Base-by-base conservation (phyloP, 2,113 vertebrate species). In the Amia ocellicauda region DNA sequence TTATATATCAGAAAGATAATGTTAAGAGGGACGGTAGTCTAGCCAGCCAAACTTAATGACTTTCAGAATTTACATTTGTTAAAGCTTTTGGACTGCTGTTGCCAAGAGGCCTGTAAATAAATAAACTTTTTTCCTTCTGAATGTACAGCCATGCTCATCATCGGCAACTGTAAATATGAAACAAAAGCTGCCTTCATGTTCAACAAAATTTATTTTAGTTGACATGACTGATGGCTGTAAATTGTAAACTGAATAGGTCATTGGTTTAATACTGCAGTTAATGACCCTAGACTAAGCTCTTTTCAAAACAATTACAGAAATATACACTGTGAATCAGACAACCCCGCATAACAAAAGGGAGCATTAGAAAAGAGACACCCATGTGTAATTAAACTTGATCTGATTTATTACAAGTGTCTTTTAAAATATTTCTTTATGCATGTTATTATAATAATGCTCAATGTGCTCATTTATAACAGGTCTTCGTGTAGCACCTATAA, bases 371-470 rank as follows among this genome's bases (percentile, higher is more conserved):
- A 63, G 36, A 59, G 50, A 51, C 60, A 40, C 45, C 29, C 45
- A 19, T 55, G 58, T 67, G 69, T 70, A 72, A 74, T 78, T 74
- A 74, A 74, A 78, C 64, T 66, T 67, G 67, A 53, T 60, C 53
- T 69, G 71, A 74, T 71, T 71, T 69, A 74, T 76, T 71, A 60
- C 16, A 24, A 63, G 58, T 53, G 63, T 57, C 60, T 66, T 36
- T 60, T 53, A 56, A 73, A 64, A 58, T 40, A 56, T 69, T 59
- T 60, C 60, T 58, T 53, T 43, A 54, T 70, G 60, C 68, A 62
- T 62, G 70, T 67, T 57, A 47, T 52, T 23, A 62, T 40, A 52
- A 62, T 64, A 17, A 47, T 20, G 42, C 67, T 69, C 66, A 65
- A 69, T 64, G 55, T 53, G 22, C 28, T 58, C 64, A 62, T 71